A percentile compares a stretch with the other conserved stretches of the same genome.
Evolutionary conservation across 23 tunicate species (phyloP).

Genomic region (Ciona savignyi): DNA sequence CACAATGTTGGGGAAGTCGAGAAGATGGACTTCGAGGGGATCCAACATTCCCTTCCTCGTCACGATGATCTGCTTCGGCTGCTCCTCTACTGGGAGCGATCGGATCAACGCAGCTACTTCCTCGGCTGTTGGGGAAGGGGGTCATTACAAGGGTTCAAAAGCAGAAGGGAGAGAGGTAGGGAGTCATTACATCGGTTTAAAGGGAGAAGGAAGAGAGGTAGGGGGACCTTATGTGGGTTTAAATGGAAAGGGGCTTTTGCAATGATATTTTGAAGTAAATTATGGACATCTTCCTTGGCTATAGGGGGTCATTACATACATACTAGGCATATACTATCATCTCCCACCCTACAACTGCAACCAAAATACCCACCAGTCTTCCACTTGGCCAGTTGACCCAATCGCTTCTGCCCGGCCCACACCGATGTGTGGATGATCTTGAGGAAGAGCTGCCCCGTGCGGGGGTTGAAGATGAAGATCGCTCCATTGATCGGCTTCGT

Average conservation of each 20-base stretch:
- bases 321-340: too few relatives aligned
- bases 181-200: too few relatives aligned
- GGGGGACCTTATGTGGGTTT: too few relatives aligned
- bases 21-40: constrained; percentile 98
- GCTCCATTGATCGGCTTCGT: constrained; percentile 99
- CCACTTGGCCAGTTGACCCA: constrained; percentile 99
- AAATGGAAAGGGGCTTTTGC: too few relatives aligned
- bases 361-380: constrained; percentile 82
- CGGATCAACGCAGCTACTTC: constrained; percentile 99
- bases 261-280: too few relatives aligned
- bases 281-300: too few relatives aligned
- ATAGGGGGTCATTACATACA: too few relatives aligned
- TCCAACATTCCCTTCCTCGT: constrained; percentile 99
- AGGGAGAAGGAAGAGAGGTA: too few relatives aligned
- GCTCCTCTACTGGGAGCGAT: constrained; percentile 98
- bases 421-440: constrained; percentile 99
- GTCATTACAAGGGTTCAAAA: too few relatives aligned
- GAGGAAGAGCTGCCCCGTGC: constrained; percentile 98
- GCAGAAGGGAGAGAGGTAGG: too few relatives aligned
- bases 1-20: constrained; percentile 99
- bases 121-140: constrained; percentile 97
- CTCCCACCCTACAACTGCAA: too few relatives aligned
- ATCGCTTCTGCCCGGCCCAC: constrained; percentile 99
- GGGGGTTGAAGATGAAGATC: constrained; percentile 97
- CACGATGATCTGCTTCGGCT: constrained; percentile 99